phyloP scores from a whole-genome alignment of 1,140 invertebrate species.

The Tetramorium simillimum region DNA sequence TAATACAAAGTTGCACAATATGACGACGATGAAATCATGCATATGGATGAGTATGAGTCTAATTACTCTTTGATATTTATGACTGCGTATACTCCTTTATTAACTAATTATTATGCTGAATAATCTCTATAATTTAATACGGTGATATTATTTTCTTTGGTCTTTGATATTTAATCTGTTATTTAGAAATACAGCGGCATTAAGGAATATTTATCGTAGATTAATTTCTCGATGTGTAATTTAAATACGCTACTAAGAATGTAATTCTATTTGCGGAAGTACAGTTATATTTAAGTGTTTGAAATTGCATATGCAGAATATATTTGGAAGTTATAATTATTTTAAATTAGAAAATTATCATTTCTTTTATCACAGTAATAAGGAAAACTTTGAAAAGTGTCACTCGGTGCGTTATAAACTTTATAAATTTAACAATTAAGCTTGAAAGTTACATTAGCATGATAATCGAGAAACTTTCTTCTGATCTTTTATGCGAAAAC shows the following conservation, averaged over 20 bases:
- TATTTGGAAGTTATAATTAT: background rate
- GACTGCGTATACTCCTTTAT: background rate
- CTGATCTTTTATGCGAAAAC: background rate
- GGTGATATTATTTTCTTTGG: conserved; percentile 15
- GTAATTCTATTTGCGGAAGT: background rate
- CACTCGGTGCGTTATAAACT: background rate
- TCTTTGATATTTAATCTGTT: background rate
- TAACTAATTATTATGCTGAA: conserved; percentile 9
- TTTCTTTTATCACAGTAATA: background rate
- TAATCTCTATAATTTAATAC: background rate
- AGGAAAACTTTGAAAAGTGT: background rate
- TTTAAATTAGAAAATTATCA: background rate
- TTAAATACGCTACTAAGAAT: background rate
- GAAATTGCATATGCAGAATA: background rate
- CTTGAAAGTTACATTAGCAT: background rate
- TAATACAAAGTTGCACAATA: conserved; percentile 27
- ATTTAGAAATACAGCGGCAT: conserved; percentile 9
- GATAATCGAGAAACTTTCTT: background rate
- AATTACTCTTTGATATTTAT: conserved; percentile 32
- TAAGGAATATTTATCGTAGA: background rate
- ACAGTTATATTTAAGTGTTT: background rate
- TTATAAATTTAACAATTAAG: background rate
- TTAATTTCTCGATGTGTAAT: background rate
- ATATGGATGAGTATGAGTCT: conserved; percentile 11
- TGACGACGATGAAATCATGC: conserved; percentile 24